Evolutionary conservation across 2,113 vertebrate species (phyloP).

Genomic region (Oxyruncus cristatus): DNA sequence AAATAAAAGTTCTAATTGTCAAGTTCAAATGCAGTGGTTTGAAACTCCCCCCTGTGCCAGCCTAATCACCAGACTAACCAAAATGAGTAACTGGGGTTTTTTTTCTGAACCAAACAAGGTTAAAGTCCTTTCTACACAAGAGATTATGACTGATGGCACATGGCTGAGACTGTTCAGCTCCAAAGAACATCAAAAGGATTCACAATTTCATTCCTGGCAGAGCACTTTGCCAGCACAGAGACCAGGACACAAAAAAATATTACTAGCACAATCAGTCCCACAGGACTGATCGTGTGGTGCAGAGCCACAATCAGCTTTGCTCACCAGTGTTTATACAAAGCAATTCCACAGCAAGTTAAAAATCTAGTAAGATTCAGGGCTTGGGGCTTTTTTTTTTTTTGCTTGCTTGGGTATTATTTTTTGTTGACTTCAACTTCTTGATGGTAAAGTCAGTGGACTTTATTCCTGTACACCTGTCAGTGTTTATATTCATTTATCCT

Average conservation of each 20-base stretch:
- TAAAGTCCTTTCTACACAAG: conserved; percentile 30
- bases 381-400: not conserved
- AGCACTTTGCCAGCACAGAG: not conserved
- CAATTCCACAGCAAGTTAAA: not conserved
- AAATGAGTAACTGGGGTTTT: not conserved
- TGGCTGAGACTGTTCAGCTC: not conserved
- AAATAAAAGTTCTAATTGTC: conserved; percentile 69
- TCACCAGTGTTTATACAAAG: not conserved
- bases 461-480: not conserved
- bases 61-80: conserved; percentile 20
- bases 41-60: conserved; percentile 11
- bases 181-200: not conserved
- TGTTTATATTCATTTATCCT: not conserved
- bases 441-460: not conserved
- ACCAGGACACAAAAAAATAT: not conserved
- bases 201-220: not conserved
- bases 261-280: rapidly evolving
- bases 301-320: not conserved
- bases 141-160: not conserved
- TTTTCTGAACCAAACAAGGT: conserved; percentile 12
- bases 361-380: not conserved
- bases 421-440: not conserved
- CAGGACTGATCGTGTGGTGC: not conserved
- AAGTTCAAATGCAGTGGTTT: conserved; percentile 32
- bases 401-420: not conserved